These are phyloP conservation scores for Ardeotis arabs DNA, from an alignment of 2,113 vertebrate species.

Conservation along the genomic window DNA sequence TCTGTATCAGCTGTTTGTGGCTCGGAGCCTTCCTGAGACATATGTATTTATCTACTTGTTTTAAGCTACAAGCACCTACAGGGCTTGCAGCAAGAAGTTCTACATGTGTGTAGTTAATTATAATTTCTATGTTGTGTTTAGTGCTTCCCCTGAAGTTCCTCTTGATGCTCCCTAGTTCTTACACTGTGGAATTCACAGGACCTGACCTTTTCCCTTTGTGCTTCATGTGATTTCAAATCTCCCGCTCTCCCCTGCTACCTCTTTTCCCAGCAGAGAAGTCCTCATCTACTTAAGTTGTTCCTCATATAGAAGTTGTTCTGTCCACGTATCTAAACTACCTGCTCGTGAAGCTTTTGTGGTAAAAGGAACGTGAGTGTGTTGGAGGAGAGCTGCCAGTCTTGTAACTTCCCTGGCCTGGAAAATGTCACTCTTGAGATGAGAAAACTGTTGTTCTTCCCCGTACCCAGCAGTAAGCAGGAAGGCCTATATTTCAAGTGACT, in stretches of 20 bases:
- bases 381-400: not conserved
- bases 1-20: not conserved
- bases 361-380: not conserved
- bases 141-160: not conserved
- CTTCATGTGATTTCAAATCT: not conserved
- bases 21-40: not conserved
- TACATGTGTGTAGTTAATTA: not conserved
- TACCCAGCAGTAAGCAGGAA: not conserved
- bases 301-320: not conserved
- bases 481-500: not conserved
- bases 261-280: not conserved
- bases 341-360: not conserved
- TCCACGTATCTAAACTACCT: not conserved
- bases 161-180: not conserved
- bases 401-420: not conserved
- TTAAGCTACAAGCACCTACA: not conserved
- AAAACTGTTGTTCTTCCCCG: not conserved
- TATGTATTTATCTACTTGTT: accelerated
- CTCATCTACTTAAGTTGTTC: not conserved
- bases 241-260: not conserved
- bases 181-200: not conserved
- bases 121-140: not conserved
- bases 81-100: not conserved
- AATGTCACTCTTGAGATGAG: not conserved
- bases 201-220: not conserved